These are phyloP conservation scores for Melanostigma gelatinosum DNA, from an alignment of 2,113 vertebrate species.

Conservation along the genomic window DNA sequence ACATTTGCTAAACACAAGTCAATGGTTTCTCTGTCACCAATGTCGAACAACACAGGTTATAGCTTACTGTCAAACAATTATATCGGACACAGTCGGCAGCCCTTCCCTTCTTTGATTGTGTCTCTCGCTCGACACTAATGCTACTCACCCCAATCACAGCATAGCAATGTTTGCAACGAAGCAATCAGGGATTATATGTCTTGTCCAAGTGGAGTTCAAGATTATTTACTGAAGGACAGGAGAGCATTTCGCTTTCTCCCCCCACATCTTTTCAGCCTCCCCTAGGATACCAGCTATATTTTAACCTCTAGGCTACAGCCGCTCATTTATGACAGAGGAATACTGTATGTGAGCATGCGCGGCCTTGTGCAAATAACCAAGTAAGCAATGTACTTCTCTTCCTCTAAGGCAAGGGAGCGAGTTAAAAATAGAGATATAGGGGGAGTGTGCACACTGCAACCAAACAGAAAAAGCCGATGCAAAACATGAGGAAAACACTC, in stretches of 20 bases:
- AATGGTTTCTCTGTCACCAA: conserved; percentile 6
- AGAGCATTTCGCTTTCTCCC: not conserved
- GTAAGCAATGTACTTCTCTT: conserved; percentile 31
- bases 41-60: conserved; percentile 12
- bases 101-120: not conserved
- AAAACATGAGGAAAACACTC: not conserved
- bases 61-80: conserved; percentile 1
- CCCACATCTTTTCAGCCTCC: conserved; percentile 10
- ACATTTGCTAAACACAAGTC: conserved; percentile 51
- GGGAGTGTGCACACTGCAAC: conserved; percentile 17
- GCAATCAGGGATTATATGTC: conserved; percentile 6
- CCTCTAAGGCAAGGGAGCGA: conserved; percentile 2
- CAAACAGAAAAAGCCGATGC: not conserved
- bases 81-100: not conserved
- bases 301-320: conserved; percentile 34
- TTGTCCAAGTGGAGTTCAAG: conserved; percentile 14
- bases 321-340: conserved; percentile 28
- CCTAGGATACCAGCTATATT: conserved; percentile 20
- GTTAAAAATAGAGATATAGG: conserved; percentile 51
- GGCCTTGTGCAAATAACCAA: conserved; percentile 54
- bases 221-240: conserved; percentile 19
- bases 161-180: not conserved
- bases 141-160: not conserved
- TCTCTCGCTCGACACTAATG: not conserved
- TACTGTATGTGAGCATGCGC: conserved; percentile 4